Conservation (phyloP, 2,888 invertebrate genomes). For the Pristionchus arcanus region DNA sequence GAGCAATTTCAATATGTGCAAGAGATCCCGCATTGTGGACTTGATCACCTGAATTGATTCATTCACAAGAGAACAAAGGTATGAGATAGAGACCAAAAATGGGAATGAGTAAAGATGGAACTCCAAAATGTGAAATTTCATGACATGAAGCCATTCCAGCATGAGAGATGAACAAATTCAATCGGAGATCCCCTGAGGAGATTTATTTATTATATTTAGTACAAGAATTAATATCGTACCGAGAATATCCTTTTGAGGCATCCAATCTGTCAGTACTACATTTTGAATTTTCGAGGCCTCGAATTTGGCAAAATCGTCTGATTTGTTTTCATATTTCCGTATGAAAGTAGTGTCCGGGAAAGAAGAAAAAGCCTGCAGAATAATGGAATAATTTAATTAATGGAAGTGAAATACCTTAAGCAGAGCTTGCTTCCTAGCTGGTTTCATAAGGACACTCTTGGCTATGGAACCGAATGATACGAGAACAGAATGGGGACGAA, state of each 20-base stretch:
- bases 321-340: constrained; percentile 47
- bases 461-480: constrained; percentile 31
- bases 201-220: background rate
- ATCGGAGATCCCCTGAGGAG: constrained; percentile 12
- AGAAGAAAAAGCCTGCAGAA: constrained; percentile 2
- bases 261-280: constrained; percentile 19
- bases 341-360: constrained; percentile 42
- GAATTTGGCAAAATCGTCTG: background rate
- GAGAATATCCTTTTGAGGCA: constrained; percentile 49
- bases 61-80: too few species aligned
- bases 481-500: constrained; percentile 3
- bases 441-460: constrained; percentile 35
- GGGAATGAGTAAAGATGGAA: constrained; percentile 31
- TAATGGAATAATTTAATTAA: background rate
- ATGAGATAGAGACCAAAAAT: constrained; percentile 1
- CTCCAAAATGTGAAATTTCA: background rate
- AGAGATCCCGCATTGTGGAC: constrained; percentile 11
- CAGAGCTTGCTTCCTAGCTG: background rate
- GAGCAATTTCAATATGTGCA: constrained; percentile 1
- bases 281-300: background rate
- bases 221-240: background rate
- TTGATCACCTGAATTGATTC: constrained; percentile 11
- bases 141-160: constrained; percentile 49
- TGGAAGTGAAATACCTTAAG: background rate
- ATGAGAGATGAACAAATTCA: constrained; percentile 43